Conservation (phyloP, 2,797 vertebrate genomes). For the Pipistrellus pygmaeus region DNA sequence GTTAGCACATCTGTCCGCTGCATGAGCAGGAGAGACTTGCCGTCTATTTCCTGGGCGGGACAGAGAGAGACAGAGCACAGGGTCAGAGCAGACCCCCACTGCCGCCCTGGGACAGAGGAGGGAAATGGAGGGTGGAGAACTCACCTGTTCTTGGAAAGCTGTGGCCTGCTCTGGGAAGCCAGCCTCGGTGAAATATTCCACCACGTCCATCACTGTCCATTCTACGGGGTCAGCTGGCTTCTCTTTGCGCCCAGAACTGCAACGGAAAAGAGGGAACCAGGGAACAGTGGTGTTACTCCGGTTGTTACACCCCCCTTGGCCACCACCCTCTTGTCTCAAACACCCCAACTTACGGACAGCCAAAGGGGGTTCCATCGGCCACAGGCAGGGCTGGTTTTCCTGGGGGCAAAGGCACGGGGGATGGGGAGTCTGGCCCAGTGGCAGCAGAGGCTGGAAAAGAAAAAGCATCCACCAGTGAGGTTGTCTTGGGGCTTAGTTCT, state of each 20-base stretch:
- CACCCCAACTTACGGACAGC: slow-evolving; percentile 82
- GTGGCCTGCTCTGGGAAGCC: slow-evolving; percentile 94
- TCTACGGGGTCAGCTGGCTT: slow-evolving; percentile 89
- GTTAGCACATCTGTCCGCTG: slow-evolving; percentile 95
- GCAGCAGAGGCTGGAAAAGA: slow-evolving; percentile 77
- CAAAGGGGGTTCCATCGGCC: slow-evolving; percentile 80
- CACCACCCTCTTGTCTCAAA: neutral
- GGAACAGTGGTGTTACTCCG: rapidly evolving
- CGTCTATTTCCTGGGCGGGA: slow-evolving; percentile 92
- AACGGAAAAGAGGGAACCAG: neutral
- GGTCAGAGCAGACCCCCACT: neutral
- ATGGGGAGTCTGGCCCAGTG: slow-evolving; percentile 82
- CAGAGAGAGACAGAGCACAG: neutral
- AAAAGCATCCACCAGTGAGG: neutral
- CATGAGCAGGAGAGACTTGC: slow-evolving; percentile 95
- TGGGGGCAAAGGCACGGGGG: slow-evolving; percentile 85
- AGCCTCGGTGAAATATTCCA: slow-evolving; percentile 92
- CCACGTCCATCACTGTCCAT: slow-evolving; percentile 94
- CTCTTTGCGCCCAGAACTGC: slow-evolving; percentile 84
- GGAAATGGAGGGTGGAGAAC: neutral
- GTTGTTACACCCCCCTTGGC: neutral
- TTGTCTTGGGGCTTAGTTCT: neutral
- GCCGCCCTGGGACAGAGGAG: neutral
- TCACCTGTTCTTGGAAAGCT: slow-evolving; percentile 93
- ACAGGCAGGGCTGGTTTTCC: slow-evolving; percentile 84